Conservation (phyloP, 2,888 invertebrate genomes). For the Drosophila ezoana region DNA sequence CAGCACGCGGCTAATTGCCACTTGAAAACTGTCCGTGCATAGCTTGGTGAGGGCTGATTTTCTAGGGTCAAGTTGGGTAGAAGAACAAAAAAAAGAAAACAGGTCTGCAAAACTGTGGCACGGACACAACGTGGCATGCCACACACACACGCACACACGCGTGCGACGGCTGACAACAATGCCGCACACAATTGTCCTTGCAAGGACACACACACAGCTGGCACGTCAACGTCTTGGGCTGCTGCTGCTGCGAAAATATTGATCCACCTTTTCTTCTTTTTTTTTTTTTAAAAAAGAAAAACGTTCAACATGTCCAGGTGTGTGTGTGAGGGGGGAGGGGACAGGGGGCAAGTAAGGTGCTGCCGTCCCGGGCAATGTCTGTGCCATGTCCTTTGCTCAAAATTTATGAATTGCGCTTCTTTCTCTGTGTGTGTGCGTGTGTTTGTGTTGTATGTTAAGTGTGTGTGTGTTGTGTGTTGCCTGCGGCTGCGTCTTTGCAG, state of each 20-base stretch:
- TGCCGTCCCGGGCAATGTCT: slow-evolving; percentile 36
- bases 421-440: slow-evolving; percentile 18
- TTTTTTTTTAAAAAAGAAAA: neutral
- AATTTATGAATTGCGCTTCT: slow-evolving; percentile 66
- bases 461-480: slow-evolving; percentile 23
- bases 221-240: slow-evolving; percentile 69
- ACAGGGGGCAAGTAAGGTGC: slow-evolving; percentile 18
- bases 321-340: neutral
- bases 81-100: slow-evolving; percentile 1
- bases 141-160: slow-evolving; percentile 13
- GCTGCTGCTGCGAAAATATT: slow-evolving; percentile 66
- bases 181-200: slow-evolving; percentile 65
- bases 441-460: neutral
- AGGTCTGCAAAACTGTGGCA: slow-evolving; percentile 30
- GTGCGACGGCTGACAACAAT: slow-evolving; percentile 38
- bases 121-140: slow-evolving; percentile 12
- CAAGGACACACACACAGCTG: slow-evolving; percentile 72
- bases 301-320: slow-evolving; percentile 59
- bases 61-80: slow-evolving; percentile 35
- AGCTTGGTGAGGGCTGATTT: slow-evolving; percentile 24
- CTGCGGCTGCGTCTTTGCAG: slow-evolving; percentile 59
- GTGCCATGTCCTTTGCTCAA: slow-evolving; percentile 41
- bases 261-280: slow-evolving; percentile 53
- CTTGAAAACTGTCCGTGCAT: slow-evolving; percentile 39
- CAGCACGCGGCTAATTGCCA: slow-evolving; percentile 61